Base-by-base conservation (phyloP, 2,797 vertebrate genomes). In the Mormyrops attenuatus region DNA sequence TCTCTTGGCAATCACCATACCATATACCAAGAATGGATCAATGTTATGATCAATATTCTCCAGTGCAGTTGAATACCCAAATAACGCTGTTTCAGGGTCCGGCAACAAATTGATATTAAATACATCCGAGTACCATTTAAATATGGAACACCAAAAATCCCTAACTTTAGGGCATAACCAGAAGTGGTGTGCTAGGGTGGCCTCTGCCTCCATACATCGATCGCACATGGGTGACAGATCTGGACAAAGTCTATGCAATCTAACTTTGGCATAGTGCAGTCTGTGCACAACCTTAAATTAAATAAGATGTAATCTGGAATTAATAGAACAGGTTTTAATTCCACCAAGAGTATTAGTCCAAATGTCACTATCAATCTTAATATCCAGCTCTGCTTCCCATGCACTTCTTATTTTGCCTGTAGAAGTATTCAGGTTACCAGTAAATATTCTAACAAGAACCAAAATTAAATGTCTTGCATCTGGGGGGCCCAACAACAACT, bases 71-170 rank as follows among this genome's bases (percentile, higher is more conserved):
- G 66, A 73, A 30, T 6, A 73, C 5, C 66, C 66, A 73, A 73
- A 30, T 73, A 73, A 73, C 2, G 66, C 66, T n/a, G 1, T 73
- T 4, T 22, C 22, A 22, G 66, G 66, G 66, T 73, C 66, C 0
- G 66, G 66, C 9, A 1, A 20, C 9, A 73, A 73, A 22, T 1
- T 30, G 9, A 22, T n/a, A 0, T 73, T 4, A 22, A 22, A 11
- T 22, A 11, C 26, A 11, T n/a, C 26, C 6, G 66, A 73, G 22
- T 53, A 88, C 88, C 69, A 84, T 3, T 84, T 49, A 30, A 90
- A 88, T 26, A 88, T 47, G 22, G 34, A n/a, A 15, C 8, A n/a
- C 88, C 88, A 90, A 41, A 90, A 90, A 55, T 41, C 8, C 3
- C 0, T 57, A 49, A 84, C 20, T 26, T 49, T 63, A n/a, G 85